A percentile compares a stretch with the other conserved stretches of the same genome.
Conservation (phyloP, 2,113 vertebrate species). For the Alligator mississippiensis region DNA sequence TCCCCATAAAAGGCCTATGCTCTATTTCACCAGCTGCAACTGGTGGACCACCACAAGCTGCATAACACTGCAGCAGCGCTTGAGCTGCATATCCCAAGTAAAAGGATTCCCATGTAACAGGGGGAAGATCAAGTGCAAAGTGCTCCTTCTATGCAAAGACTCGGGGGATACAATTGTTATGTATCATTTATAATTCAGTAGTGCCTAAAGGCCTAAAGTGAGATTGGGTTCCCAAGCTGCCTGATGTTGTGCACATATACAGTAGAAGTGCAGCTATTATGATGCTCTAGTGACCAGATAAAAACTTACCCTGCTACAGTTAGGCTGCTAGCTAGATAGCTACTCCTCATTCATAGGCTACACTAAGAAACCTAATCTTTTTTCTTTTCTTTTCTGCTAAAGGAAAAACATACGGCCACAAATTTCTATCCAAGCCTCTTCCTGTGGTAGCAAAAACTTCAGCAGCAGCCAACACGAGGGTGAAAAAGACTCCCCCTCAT, state of each 20-base stretch:
- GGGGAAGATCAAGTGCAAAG: background rate
- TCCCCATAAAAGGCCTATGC: background rate
- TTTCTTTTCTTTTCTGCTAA: background rate
- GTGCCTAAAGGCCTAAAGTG: background rate
- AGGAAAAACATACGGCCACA: background rate
- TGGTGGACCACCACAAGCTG: accelerated
- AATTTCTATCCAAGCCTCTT: background rate
- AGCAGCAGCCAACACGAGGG: background rate
- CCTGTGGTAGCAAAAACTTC: background rate
- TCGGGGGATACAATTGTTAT: background rate
- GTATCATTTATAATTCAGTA: background rate
- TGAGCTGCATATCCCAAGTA: background rate
- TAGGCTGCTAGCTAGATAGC: background rate
- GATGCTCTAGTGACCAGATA: accelerated
- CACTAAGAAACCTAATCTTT: background rate
- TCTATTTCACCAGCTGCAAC: background rate
- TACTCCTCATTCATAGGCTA: background rate
- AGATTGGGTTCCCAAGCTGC: background rate
- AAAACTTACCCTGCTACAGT: background rate
- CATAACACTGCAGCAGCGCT: accelerated
- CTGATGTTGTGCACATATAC: background rate
- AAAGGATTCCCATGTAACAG: background rate
- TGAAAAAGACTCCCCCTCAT: background rate
- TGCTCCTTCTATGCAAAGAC: background rate
- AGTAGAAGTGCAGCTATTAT: background rate